These are phyloP conservation scores for Suillia variegata DNA, from an alignment of 2,888 invertebrate genomes.

Conservation along the genomic window DNA sequence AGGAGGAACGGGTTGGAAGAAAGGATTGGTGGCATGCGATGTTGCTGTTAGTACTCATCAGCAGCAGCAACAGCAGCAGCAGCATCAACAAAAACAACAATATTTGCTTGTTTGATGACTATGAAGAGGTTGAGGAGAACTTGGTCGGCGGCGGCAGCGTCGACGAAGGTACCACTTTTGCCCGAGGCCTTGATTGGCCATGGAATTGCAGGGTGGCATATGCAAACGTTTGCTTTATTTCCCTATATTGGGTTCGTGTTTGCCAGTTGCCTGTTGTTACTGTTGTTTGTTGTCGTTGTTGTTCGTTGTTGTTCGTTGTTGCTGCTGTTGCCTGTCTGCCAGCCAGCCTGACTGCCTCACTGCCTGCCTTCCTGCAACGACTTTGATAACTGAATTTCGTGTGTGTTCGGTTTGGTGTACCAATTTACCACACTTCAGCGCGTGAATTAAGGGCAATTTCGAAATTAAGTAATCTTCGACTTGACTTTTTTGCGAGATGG, in stretches of 20 bases:
- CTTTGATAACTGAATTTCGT: slow-evolving; percentile 14
- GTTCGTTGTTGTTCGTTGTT: slow-evolving; percentile 33
- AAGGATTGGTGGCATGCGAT: slow-evolving; percentile 40
- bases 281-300: slow-evolving; percentile 34
- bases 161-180: slow-evolving; percentile 7
- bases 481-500: not conserved
- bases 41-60: slow-evolving; percentile 43
- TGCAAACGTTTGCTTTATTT: slow-evolving; percentile 25
- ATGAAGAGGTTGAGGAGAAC: no score
- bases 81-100: slow-evolving; percentile 12
- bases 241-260: not conserved
- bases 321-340: not conserved
- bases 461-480: slow-evolving; percentile 52
- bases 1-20: not conserved
- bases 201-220: slow-evolving; percentile 48
- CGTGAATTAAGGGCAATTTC: slow-evolving; percentile 57
- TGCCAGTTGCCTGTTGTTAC: not conserved
- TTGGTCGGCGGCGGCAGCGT: slow-evolving; percentile 20
- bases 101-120: slow-evolving; percentile 22
- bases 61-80: slow-evolving; percentile 15
- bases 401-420: slow-evolving; percentile 24
- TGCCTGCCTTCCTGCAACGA: not conserved
- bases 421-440: slow-evolving; percentile 58
- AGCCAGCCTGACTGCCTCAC: not conserved
- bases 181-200: slow-evolving; percentile 52